Conservation (phyloP, 2,797 vertebrate genomes). For the Phylloscopus collybita region DNA sequence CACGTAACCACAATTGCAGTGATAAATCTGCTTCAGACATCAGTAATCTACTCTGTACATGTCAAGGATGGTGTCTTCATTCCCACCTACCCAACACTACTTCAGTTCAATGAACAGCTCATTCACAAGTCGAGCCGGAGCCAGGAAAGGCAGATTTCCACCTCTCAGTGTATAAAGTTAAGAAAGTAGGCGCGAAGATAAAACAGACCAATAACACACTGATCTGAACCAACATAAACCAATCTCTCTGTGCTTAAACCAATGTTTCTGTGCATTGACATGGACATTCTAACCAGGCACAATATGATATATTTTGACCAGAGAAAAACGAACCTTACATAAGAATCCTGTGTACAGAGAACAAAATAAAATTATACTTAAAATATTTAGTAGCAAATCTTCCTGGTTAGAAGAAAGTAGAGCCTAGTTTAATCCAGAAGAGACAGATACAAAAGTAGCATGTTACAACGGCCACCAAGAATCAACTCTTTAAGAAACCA, state of each 20-base stretch:
- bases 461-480: neutral
- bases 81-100: constrained; percentile 31
- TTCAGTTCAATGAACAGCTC: constrained; percentile 31
- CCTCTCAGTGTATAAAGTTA: neutral
- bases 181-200: neutral
- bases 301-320: neutral
- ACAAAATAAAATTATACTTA: neutral
- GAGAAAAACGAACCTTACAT: neutral
- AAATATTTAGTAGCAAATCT: neutral
- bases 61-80: neutral
- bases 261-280: neutral
- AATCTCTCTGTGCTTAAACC: neutral
- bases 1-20: rapidly evolving
- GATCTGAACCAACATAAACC: neutral
- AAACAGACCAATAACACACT: neutral
- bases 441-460: neutral
- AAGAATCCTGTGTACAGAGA: neutral
- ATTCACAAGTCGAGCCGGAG: neutral
- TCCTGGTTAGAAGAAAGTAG: neutral
- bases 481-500: neutral
- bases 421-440: neutral
- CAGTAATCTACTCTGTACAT: neutral
- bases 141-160: neutral
- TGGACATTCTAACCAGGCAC: neutral
- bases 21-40: neutral